Evolutionary conservation across 1,140 invertebrate genomes (phyloP).

Genomic region (Paramacrobiotus metropolitanus): DNA sequence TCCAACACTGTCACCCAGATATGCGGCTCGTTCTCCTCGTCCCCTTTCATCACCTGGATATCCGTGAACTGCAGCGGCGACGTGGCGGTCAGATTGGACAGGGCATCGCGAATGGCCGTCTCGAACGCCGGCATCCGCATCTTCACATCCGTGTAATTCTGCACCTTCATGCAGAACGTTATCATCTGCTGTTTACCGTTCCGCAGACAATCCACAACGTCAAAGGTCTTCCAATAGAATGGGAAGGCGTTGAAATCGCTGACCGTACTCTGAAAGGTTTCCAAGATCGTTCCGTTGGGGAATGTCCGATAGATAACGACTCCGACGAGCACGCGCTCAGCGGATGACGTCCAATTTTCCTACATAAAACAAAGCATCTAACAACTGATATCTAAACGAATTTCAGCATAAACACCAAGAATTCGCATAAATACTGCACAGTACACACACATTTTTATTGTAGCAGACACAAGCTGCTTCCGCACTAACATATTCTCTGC

Average conservation of each 20-base stretch:
- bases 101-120: not conserved
- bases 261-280: not conserved
- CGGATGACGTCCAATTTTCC: not conserved
- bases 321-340: not conserved
- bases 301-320: not conserved
- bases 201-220: not conserved
- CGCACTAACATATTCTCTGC: too few relatives aligned
- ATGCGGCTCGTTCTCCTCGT: not conserved
- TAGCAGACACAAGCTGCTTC: too few relatives aligned
- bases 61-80: not conserved
- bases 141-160: not conserved
- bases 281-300: not conserved
- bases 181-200: not conserved
- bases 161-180: not conserved
- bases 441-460: too few relatives aligned
- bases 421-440: too few relatives aligned
- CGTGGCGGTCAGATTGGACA: not conserved
- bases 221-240: not conserved
- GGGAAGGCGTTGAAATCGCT: not conserved
- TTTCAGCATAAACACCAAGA: too few relatives aligned
- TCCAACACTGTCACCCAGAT: not conserved
- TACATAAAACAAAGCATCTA: not conserved
- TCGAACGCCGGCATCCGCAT: not conserved
- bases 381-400: too few relatives aligned
- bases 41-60: not conserved